Percentiles rank a stretch among this genome's conserved stretches.
Evolutionary conservation across 1,140 invertebrate species (phyloP).

Genomic region (Drosophila melanica): DNA sequence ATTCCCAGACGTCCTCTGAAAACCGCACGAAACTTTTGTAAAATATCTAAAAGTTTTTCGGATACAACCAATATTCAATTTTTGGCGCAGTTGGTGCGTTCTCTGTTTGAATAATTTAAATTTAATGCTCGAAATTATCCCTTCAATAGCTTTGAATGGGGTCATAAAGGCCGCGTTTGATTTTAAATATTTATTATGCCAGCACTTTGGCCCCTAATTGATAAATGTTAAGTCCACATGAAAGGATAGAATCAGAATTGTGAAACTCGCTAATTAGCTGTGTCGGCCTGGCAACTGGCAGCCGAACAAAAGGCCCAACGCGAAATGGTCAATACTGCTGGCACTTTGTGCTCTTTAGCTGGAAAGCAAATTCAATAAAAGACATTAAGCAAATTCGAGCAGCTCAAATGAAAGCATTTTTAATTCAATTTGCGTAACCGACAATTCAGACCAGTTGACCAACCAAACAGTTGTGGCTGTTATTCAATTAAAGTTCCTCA

Average conservation of each 20-base stretch:
- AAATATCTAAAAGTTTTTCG: conserved; percentile 29
- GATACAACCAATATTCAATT: conserved; percentile 16
- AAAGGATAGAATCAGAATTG: background rate
- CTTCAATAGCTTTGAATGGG: background rate
- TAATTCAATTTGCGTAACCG: conserved; percentile 25
- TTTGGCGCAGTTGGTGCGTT: background rate
- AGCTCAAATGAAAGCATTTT: conserved; percentile 25
- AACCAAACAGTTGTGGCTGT: conserved; percentile 29
- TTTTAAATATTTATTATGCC: background rate
- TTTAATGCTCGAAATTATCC: background rate
- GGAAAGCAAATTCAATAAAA: conserved; percentile 41
- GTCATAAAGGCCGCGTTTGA: background rate
- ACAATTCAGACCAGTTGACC: conserved; percentile 18
- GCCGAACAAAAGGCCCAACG: background rate
- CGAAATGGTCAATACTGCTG: background rate
- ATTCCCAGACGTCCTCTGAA: conserved; percentile 50
- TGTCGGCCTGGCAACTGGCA: background rate
- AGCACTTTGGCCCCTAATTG: background rate
- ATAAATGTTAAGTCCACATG: background rate
- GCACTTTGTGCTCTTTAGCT: background rate
- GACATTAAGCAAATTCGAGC: conserved; percentile 18
- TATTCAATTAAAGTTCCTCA: conserved; percentile 38
- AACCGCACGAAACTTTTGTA: conserved; percentile 45
- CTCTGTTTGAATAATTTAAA: background rate
- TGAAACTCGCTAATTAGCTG: background rate